Evolutionary conservation across 2,888 invertebrate species (phyloP).

Genomic region (Nudaria mundana): DNA sequence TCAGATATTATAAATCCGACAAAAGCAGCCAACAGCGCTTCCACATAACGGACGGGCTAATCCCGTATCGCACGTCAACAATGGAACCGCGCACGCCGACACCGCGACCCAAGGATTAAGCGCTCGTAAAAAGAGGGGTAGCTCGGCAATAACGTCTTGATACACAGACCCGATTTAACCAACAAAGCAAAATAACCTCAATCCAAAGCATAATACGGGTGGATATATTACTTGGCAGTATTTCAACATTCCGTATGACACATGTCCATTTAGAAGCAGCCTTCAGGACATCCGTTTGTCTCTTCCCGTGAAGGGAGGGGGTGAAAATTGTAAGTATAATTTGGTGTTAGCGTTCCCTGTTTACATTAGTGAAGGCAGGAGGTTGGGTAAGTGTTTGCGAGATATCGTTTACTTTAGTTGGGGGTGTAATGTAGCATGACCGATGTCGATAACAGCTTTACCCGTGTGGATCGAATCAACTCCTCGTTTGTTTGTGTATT

Average conservation of each 20-base stretch:
- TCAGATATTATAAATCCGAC: no score
- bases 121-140: conserved; percentile 74
- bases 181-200: conserved; percentile 7
- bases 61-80: conserved; percentile 23
- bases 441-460: conserved; percentile 4
- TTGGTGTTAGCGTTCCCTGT: conserved; percentile 26
- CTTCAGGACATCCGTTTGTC: conserved; percentile 42
- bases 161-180: conserved; percentile 45
- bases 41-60: no score
- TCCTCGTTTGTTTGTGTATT: no score
- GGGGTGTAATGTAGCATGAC: conserved; percentile 12
- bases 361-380: conserved; percentile 31
- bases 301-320: conserved; percentile 31
- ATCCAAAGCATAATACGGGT: conserved; percentile 13
- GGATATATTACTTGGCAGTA: conserved; percentile 21
- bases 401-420: conserved; percentile 4
- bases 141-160: conserved; percentile 72
- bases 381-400: conserved; percentile 7
- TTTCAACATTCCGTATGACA: conserved; percentile 53
- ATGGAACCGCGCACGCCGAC: conserved; percentile 38
- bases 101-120: conserved; percentile 68
- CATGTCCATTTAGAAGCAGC: conserved; percentile 57
- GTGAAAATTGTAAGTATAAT: conserved; percentile 33
- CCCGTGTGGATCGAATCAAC: conserved; percentile 3
- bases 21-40: no score